Evolutionary conservation across 2,797 vertebrate genomes (phyloP).

Genomic region (Platalea minor): DNA sequence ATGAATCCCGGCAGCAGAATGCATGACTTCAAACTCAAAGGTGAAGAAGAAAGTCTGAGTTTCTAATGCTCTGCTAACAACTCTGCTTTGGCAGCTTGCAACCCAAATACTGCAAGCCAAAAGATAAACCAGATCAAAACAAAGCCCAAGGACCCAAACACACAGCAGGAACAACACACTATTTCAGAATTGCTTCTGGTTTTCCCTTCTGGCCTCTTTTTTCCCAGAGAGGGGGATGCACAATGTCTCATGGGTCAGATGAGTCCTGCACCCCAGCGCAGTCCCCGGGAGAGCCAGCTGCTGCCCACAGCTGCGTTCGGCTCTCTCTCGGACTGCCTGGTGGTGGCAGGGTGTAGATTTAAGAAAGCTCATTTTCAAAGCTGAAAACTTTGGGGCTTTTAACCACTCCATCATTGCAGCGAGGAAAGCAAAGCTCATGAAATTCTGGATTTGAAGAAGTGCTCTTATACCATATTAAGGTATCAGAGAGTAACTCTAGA

Average conservation of each 20-base stretch:
- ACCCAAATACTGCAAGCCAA: not conserved
- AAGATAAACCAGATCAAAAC: not conserved
- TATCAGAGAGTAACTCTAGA: not conserved
- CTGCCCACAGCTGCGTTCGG: fast-evolving
- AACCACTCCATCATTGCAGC: not conserved
- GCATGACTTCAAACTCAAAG: not conserved
- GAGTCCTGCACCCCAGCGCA: not conserved
- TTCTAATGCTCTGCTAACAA: not conserved
- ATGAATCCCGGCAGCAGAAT: not conserved
- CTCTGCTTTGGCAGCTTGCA: not conserved
- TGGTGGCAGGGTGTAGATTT: not conserved
- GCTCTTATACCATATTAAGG: not conserved
- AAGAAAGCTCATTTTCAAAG: not conserved
- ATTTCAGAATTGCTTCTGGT: not conserved
- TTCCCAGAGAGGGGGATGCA: not conserved
- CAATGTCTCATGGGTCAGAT: not conserved
- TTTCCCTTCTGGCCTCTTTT: not conserved
- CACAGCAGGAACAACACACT: not conserved
- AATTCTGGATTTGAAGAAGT: not conserved
- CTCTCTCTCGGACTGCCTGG: fast-evolving
- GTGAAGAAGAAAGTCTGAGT: not conserved
- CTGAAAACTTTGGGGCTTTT: not conserved
- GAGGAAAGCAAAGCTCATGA: not conserved
- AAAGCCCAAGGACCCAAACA: not conserved
- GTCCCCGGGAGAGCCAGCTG: fast-evolving